Evolutionary conservation across 2,113 vertebrate genomes (phyloP).

Genomic region (Sakesphorus luctuosus): DNA sequence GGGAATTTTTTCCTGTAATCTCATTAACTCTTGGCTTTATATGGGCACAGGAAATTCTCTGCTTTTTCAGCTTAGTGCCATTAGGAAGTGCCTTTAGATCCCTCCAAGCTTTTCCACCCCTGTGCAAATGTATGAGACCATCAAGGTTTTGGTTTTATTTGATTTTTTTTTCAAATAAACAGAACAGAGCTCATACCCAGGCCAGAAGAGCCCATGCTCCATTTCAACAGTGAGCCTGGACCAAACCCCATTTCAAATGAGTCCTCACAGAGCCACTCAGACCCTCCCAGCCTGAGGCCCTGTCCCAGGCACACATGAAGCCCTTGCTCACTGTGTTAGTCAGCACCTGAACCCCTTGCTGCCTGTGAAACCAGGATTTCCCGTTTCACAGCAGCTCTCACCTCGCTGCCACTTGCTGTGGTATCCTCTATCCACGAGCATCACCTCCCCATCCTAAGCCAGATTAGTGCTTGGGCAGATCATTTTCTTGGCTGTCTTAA

Average conservation of each 20-base stretch:
- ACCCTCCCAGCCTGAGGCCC: background rate
- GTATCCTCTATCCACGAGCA: background rate
- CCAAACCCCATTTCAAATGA: background rate
- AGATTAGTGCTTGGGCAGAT: background rate
- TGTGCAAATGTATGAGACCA: background rate
- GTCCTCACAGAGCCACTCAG: rapidly evolving
- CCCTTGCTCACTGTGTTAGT: rapidly evolving
- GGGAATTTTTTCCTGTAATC: slow-evolving; percentile 61
- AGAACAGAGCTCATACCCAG: background rate
- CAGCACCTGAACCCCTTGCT: background rate
- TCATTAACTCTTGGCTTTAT: slow-evolving; percentile 62
- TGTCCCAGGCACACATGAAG: rapidly evolving
- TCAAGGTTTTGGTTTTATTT: background rate
- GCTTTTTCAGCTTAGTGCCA: slow-evolving; percentile 27
- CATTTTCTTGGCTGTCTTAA: background rate
- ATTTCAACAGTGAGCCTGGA: background rate
- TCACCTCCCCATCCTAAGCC: background rate
- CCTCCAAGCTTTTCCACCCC: background rate
- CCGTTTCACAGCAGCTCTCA: background rate
- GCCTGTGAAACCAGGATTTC: background rate
- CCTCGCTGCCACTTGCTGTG: rapidly evolving
- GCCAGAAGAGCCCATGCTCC: background rate
- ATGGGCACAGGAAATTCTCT: slow-evolving; percentile 52
- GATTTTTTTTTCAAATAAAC: background rate
- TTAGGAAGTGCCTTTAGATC: slow-evolving; percentile 34